Evolutionary conservation across 1,140 invertebrate genomes (phyloP).

Genomic region (Bombyx mandarina): DNA sequence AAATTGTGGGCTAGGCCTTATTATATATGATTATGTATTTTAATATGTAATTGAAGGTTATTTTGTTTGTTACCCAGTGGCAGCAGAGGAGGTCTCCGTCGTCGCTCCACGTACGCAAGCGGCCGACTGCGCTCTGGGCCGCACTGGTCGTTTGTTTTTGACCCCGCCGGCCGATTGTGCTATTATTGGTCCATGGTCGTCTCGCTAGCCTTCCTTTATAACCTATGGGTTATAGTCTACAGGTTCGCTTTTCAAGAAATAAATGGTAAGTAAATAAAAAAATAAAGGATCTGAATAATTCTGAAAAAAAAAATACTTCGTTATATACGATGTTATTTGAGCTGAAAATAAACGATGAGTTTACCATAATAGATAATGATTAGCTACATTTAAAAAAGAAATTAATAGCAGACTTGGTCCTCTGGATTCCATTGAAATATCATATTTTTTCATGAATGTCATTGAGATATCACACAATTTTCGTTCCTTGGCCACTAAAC

Average conservation of each 20-base stretch:
- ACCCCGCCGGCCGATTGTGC: conserved; percentile 90
- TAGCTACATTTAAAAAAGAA: no score
- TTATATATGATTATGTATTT: background rate
- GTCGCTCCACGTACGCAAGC: conserved; percentile 61
- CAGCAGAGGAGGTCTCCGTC: conserved; percentile 48
- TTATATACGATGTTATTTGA: no score
- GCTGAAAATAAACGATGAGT: no score
- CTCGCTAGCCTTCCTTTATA: conserved; percentile 97
- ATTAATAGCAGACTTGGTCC: no score
- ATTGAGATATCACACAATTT: no score
- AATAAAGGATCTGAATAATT: no score
- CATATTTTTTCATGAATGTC: no score
- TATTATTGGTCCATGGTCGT: conserved; percentile 98
- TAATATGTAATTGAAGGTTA: background rate
- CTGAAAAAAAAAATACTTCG: no score
- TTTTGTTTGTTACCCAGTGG: conserved; percentile 42
- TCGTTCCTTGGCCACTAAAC: no score
- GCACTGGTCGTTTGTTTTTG: conserved; percentile 93
- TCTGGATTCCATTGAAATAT: no score
- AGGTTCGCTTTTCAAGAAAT: conserved; percentile 97
- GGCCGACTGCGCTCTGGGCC: conserved; percentile 66
- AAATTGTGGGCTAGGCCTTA: background rate
- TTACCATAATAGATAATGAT: no score
- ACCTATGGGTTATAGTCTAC: conserved; percentile 99
- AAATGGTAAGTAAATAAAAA: conserved; percentile 74